phyloP scores from a whole-genome alignment of 2,888 invertebrate genomes.

The Drosophila subsilvestris region DNA sequence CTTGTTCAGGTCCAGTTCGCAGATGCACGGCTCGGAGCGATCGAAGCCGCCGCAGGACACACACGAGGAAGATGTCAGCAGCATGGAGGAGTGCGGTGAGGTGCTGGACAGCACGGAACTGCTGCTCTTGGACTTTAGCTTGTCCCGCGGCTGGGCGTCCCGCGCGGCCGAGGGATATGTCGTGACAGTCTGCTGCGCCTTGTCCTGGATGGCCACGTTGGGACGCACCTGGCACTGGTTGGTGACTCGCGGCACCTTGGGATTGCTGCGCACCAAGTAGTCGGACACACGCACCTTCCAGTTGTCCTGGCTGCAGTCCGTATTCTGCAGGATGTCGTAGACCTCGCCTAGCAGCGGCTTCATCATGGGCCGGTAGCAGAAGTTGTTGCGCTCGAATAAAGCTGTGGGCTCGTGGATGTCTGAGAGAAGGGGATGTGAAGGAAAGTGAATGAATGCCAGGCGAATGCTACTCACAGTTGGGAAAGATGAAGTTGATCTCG shows the following conservation, averaged over 20 bases:
- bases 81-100: constrained; percentile 65
- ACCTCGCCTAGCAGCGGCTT: constrained; percentile 64
- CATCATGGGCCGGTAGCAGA: constrained; percentile 63
- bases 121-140: constrained; percentile 38
- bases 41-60: constrained; percentile 65
- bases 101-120: constrained; percentile 41
- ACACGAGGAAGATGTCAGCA: constrained; percentile 72
- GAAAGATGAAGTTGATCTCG: constrained; percentile 95
- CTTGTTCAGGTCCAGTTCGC: constrained; percentile 62
- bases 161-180: constrained; percentile 40
- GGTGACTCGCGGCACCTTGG: constrained; percentile 58
- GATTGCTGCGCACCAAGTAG: constrained; percentile 67
- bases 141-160: constrained; percentile 14
- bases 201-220: constrained; percentile 54
- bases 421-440: constrained; percentile 82
- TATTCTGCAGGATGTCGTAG: constrained; percentile 64
- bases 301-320: constrained; percentile 56
- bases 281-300: constrained; percentile 74
- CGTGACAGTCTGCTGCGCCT: constrained; percentile 64
- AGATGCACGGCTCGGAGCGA: constrained; percentile 48
- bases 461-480: constrained; percentile 85
- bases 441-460: not conserved
- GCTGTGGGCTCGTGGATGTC: constrained; percentile 91
- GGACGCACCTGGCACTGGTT: constrained; percentile 66
- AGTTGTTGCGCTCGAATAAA: constrained; percentile 69